Base-by-base conservation (phyloP, 2,888 invertebrate species). In the Hylaea fasciaria region DNA sequence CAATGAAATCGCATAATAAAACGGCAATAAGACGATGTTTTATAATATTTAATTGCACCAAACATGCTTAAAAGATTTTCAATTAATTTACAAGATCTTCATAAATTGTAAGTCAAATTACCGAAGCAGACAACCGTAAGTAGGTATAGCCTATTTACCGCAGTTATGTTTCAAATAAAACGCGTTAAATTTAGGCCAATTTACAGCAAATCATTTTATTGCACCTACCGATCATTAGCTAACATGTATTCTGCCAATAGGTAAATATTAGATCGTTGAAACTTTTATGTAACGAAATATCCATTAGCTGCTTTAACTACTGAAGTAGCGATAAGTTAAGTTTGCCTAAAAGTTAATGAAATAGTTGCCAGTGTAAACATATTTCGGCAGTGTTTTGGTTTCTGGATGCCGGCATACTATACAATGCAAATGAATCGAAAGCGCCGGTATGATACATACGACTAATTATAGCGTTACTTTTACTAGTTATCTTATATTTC, bases 401-500 rank as follows among this genome's bases (percentile, higher is more conserved):
- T 56, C 55, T 58, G 53, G 40, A 46, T 35, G 28, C 39, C 22
- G 53, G 58, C 44, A 49, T 50, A 49, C 62, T 49, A 43, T 57
- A 46, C 45, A 44, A 69, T 87, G 87, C 77, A 86, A 89, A 89
- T 87, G 83, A 86, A 57, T 84, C 81, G 87, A 90, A 90, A 91
- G 88, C 85, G 66, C 47, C 41, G 59, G 58, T 75, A 68, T 54
- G 52, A 37, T 56, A 39, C 70, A 63, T 76, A 72, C 83, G 45
- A 71, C 72, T 63, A 74, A 81, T 58, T 48, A 57, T 22, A 41
- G 79, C 83, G 84, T 71, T 51, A 51, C 45, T 40, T 60, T 45
- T 41, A n/a, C n/a, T n/a, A 13, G 11, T 16, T 44, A 35, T 0
- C 49, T 5, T 22, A 5, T 22, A 3, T 22, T 22, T 22, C 22